These are phyloP conservation scores for Cyprinella venusta DNA, from an alignment of 2,797 vertebrate species.

Conservation along the genomic window DNA sequence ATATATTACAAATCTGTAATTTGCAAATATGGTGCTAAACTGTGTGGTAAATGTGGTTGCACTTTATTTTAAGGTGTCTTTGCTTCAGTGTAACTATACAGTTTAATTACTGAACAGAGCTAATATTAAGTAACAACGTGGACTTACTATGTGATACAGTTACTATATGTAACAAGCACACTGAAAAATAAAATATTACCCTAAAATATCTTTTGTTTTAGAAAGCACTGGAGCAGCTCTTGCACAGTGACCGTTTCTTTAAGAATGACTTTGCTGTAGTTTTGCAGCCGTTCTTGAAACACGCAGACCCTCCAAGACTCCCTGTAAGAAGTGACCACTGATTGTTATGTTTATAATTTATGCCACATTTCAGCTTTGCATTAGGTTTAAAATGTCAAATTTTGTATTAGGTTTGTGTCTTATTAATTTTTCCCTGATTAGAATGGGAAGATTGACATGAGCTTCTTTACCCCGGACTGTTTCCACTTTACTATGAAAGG, in stretches of 20 bases:
- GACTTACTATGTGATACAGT: background rate
- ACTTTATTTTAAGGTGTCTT: background rate
- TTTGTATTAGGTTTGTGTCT: background rate
- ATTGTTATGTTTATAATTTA: background rate
- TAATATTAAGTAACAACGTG: background rate
- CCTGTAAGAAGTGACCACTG: conserved; percentile 66
- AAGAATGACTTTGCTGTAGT: conserved; percentile 80
- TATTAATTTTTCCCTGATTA: conserved; percentile 55
- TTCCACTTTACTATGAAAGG: conserved; percentile 86
- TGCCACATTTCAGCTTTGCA: background rate
- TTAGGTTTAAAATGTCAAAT: background rate
- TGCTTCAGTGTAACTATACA: background rate
- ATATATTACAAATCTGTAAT: background rate
- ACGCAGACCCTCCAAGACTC: conserved; percentile 76
- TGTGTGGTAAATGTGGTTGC: background rate
- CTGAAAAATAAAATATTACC: background rate
- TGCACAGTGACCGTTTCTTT: conserved; percentile 77
- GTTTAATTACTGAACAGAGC: background rate
- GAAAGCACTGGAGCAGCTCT: conserved; percentile 77
- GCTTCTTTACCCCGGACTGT: conserved; percentile 83
- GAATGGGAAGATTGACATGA: conserved; percentile 81
- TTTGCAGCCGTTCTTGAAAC: conserved; percentile 81
- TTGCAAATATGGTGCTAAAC: background rate
- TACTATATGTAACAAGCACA: background rate
- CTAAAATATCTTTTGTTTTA: conserved; percentile 52